Base-by-base conservation (phyloP, 2,888 invertebrate genomes). In the Helobdella robusta region DNA sequence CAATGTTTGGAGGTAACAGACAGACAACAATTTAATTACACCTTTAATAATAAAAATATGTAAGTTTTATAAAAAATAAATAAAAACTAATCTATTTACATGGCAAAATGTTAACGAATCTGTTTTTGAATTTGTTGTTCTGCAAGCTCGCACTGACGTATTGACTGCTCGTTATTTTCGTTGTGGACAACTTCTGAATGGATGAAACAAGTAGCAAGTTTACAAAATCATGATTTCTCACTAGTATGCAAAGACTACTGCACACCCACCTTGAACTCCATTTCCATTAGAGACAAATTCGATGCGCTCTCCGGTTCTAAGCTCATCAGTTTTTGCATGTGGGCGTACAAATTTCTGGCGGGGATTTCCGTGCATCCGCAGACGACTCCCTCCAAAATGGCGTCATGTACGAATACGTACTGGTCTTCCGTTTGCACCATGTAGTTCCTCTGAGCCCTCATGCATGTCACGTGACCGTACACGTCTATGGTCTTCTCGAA, bases 371-470 rank as follows among this genome's bases (percentile, higher is more conserved):
- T 97, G 75, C 87, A 87, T 0, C 95, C 97, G 77, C 94, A 94
- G 69, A 92, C 89, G 5, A 94, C 92, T 4, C 97, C 97, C 81
- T 98, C 97, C 66, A 95, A 82, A 28, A 98, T 71, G 2, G 97
- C 91, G 78, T 98, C 98, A 78, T 99, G 95, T 72, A 98, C 97
- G 82, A 98, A 98, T 72, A 97, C 91, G 81, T 99, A 99, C 81
- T 99, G 95, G 81, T 95, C 95, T 81, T 95, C 95, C 18, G 95
- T 97, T 72, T 80, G 80, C 34, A 98, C 67, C 97, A 98, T 98
- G 82, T 98, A 98, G 81, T 97, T 97, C 63, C 98, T 86, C 80
- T 98, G 98, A 30, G 97, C 93, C 68, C 98, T 85, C 70, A 98
- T 84, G 77, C 93, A 92, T 18, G 97, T 97, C 40, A 98, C 97